Conservation (phyloP, 2,888 invertebrate genomes). For the Cryptops parisi region DNA sequence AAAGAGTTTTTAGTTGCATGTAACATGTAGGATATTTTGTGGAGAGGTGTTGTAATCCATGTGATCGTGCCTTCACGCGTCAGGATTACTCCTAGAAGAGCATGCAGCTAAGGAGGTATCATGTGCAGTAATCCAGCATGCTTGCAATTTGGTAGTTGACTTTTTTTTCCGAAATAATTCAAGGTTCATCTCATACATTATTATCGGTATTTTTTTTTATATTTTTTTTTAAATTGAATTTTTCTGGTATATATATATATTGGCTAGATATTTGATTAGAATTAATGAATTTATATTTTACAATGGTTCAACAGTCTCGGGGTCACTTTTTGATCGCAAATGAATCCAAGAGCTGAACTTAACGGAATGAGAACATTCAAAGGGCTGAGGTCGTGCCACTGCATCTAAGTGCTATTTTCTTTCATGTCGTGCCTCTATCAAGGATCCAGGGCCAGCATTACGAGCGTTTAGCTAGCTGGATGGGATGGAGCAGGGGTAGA, state of each 20-base stretch:
- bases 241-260: too few species aligned
- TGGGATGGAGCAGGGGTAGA: constrained; percentile 13
- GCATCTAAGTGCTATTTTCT: constrained; percentile 14
- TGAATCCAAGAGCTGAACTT: constrained; percentile 5
- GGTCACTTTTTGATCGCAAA: background rate
- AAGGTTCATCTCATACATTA: too few species aligned
- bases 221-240: background rate
- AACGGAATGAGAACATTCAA: constrained; percentile 2
- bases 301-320: too few species aligned
- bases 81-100: constrained; percentile 3
- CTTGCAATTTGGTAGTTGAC: too few species aligned
- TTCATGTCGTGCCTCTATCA: constrained; percentile 14
- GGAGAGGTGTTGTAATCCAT: constrained; percentile 16
- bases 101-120: constrained; percentile 14
- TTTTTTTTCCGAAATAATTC: too few species aligned
- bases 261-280: too few species aligned
- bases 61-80: constrained; percentile 15
- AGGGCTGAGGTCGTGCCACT: constrained; percentile 13
- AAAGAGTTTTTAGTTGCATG: background rate
- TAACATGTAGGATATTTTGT: constrained; percentile 14
- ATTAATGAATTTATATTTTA: too few species aligned
- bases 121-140: constrained; percentile 16
- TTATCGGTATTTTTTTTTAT: background rate
- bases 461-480: constrained; percentile 15
- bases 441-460: constrained; percentile 12